These are phyloP conservation scores for Dioctria rufipes DNA, from an alignment of 2,888 invertebrate genomes.

Conservation along the genomic window DNA sequence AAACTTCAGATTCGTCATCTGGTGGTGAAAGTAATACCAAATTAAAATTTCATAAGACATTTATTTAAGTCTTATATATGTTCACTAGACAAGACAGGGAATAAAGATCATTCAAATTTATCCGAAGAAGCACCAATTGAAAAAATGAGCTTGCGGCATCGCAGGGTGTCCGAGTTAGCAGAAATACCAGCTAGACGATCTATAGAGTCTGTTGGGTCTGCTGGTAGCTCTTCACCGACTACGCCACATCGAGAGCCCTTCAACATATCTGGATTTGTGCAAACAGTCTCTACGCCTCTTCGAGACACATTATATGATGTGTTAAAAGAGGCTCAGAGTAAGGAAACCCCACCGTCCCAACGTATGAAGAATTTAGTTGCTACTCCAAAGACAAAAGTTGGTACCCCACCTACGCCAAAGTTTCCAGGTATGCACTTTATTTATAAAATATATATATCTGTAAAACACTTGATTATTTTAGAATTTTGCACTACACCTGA, in stretches of 20 bases:
- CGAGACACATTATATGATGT: constrained; percentile 54
- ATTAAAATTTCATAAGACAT: neutral
- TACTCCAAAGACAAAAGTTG: constrained; percentile 61
- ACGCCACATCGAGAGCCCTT: constrained; percentile 24
- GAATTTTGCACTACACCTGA: constrained; percentile 69
- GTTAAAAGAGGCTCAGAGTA: constrained; percentile 56
- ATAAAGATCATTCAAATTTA: neutral
- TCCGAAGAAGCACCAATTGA: neutral
- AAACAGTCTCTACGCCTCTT: constrained; percentile 55
- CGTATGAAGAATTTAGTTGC: constrained; percentile 61
- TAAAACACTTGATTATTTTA: constrained; percentile 62
- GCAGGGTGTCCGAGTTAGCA: constrained; percentile 67
- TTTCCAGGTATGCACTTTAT: constrained; percentile 65
- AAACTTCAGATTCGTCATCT: constrained; percentile 1
- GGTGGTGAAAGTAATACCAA: neutral
- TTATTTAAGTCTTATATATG: too few relatives aligned
- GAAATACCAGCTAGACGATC: constrained; percentile 60
- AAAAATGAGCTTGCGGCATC: constrained; percentile 64
- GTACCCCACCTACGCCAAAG: constrained; percentile 69
- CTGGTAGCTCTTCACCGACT: constrained; percentile 19
- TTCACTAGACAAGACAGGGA: too few relatives aligned
- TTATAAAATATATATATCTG: neutral
- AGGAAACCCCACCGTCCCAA: constrained; percentile 57
- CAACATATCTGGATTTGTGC: constrained; percentile 54
- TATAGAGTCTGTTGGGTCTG: neutral